Evolutionary conservation across 2,113 vertebrate species (phyloP), one percentile per base, ranked within the genome.

Genomic region (Sinocyclocheilus anshuiensis): DNA sequence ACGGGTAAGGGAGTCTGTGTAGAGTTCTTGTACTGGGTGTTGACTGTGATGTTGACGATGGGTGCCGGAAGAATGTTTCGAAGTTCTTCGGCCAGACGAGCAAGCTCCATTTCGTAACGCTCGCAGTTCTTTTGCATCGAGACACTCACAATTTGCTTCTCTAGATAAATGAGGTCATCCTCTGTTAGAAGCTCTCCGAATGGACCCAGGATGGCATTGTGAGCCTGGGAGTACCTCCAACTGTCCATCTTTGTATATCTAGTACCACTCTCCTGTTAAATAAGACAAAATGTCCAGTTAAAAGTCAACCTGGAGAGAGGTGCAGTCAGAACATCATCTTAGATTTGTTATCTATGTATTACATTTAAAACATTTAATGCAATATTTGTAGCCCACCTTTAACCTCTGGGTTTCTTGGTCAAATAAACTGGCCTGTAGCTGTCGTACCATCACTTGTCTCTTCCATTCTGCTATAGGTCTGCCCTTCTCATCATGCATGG

Each of bases 181-280:
- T 99, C 97, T 0, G 97, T 97, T 88, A 99, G 93, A 90, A 99
- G 94, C 91, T 99, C 98, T 85, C 98, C 97, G 24, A 96, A 99
- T 55, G 97, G 97, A 20, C 98, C 98, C 92, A 99, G 94, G 91
- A 99, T 95, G 88, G 97, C 98, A 87, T 96, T 97, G 92, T 96
- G 96, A 18, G 94, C 92, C 86, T 95, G 95, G 0, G 97, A 99
- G 92, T 96, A 99, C 81, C 94, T 93, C 97, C 98, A 98, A 90
- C 92, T 93, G 1, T 91, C 91, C 18, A 93, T 91, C 91, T 95
- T 95, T 89, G 92, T 87, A 90, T 91, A 94, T 90, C 87, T 92
- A 86, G 86, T 94, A 71, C 94, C 93, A 67, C 93, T 94, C 91
- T 95, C 94, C 95, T 95, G 88, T 69, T 69, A 79, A 81, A 11